Evolutionary conservation across 2,113 vertebrate species (phyloP).

Genomic region (Egretta garzetta): DNA sequence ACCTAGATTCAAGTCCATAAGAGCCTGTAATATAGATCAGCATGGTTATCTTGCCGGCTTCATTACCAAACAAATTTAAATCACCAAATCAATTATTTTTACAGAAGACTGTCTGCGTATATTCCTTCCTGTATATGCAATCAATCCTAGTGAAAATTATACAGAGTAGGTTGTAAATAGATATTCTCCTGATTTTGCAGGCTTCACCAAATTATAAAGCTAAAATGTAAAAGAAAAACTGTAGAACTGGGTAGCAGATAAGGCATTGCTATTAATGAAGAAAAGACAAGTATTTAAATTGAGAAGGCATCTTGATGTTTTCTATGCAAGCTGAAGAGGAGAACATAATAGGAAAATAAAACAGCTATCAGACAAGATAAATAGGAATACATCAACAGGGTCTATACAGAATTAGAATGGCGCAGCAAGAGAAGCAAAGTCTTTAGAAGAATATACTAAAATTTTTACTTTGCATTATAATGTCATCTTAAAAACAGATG

Average conservation of each 20-base stretch:
- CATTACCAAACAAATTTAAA: background rate
- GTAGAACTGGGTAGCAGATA: background rate
- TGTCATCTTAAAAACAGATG: constrained; percentile 61
- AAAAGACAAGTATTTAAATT: constrained; percentile 43
- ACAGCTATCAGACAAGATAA: constrained; percentile 21
- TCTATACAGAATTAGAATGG: background rate
- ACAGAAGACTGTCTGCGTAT: background rate
- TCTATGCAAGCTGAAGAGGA: background rate
- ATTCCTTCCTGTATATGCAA: background rate
- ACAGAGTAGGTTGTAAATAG: background rate
- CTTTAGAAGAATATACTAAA: constrained; percentile 24
- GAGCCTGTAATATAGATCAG: background rate
- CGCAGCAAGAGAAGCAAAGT: background rate
- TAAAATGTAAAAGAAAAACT: background rate
- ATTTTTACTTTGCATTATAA: constrained; percentile 54
- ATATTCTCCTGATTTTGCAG: background rate
- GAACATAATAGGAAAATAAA: constrained; percentile 31
- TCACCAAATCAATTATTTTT: background rate
- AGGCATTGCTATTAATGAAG: constrained; percentile 30
- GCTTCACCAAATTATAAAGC: background rate
- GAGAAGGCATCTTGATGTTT: background rate
- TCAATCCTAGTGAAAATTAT: background rate
- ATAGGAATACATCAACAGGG: constrained; percentile 7
- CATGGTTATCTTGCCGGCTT: background rate
- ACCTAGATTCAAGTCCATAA: background rate